Conservation (phyloP, 1,140 invertebrate genomes). For the Episyrphus balteatus region DNA sequence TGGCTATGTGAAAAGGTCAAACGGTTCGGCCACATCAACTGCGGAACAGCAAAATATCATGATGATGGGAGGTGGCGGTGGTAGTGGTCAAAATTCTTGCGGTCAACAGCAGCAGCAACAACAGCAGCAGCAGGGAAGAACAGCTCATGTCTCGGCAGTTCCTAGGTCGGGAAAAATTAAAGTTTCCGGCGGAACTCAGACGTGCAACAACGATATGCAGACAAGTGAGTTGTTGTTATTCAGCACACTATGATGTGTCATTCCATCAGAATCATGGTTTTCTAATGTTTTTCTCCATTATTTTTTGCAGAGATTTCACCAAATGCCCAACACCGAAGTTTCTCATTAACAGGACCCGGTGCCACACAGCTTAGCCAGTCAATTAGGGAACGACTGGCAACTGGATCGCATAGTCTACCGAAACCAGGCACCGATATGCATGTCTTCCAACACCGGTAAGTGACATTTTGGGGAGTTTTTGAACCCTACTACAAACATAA, state of each 20-base stretch:
- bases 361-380: constrained; percentile 75
- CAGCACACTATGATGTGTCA: not conserved
- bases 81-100: constrained; percentile 32
- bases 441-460: constrained; percentile 34
- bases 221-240: constrained; percentile 42
- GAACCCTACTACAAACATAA: not conserved
- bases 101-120: constrained; percentile 5
- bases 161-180: constrained; percentile 74
- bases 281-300: not conserved
- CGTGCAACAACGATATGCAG: constrained; percentile 66
- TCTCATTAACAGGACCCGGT: constrained; percentile 67
- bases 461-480: not conserved
- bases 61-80: constrained; percentile 33
- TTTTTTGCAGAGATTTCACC: constrained; percentile 22
- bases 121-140: constrained; percentile 41
- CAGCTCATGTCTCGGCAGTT: constrained; percentile 72
- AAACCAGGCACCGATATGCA: constrained; percentile 55
- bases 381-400: constrained; percentile 64
- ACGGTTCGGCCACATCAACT: constrained; percentile 41
- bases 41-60: constrained; percentile 41
- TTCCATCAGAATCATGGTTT: not conserved
- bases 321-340: constrained; percentile 55
- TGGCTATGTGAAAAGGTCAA: constrained; percentile 69
- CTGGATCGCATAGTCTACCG: constrained; percentile 66
- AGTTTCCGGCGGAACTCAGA: constrained; percentile 79